Evolutionary conservation across 2,888 invertebrate genomes (phyloP), one percentile per base, ranked within the genome.

Genomic region (Ephialtes manifestator): DNA sequence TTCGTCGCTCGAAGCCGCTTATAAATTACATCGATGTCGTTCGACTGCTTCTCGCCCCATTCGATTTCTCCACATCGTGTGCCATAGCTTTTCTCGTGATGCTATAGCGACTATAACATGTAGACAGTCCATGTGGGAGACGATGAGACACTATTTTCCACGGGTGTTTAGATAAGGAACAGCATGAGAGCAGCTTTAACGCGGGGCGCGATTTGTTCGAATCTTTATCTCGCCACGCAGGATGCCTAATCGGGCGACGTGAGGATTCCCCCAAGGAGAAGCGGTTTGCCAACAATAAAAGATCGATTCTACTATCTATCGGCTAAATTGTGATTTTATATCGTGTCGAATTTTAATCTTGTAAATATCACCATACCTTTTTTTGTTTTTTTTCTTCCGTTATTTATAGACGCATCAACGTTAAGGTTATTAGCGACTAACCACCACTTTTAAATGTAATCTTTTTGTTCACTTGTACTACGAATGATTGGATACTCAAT

Each of bases 121-220:
- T 10, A 43, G 81, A 72, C 67, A 78, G 77, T 71, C 51, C 31
- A 58, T 63, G 81, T 72, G 71, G 48, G 70, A 74, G 81, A 63
- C 60, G 74, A 63, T 55, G 72, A 74, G 65, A 72, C 77, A 79
- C 68, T 43, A 72, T 60, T 83, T 88, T 89, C 84, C 87, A 88
- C 87, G 87, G 87, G 68, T 83, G 71, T 89, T 90, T 87, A 89
- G 90, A 90, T 90, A 90, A 84, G 81, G 53, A 35, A 20, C 18
- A 18, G 74, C 70, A 55, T 48, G 63, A 60, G 55, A 28, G 48
- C 72, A 75, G 85, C 85, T 81, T 88, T 86, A 77, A 68, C 24
- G 76, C 18, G 55, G 55, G 77, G 43, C 71, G 53, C 84, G 87
- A 87, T 88, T 88, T 78, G 85, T 82, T 80, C 65, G 67, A 85